Base-by-base conservation (phyloP, 2,797 vertebrate species). In the Takifugu rubripes region DNA sequence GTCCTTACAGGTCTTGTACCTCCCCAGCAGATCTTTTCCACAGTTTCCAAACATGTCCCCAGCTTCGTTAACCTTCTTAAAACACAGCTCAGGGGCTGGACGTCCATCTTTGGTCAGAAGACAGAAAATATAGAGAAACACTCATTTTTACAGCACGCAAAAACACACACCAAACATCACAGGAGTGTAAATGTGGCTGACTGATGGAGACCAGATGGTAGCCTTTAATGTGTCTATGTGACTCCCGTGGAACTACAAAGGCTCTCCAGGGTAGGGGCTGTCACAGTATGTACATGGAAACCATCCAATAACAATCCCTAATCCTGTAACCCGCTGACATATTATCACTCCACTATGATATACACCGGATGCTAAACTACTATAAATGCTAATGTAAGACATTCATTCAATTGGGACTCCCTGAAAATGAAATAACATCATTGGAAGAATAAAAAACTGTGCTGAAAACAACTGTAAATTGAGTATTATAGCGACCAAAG, bases 31-130 rank as follows among this genome's bases (percentile, higher is more conserved):
- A 82, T 98, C 93, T 82, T 96, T 97, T 44, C 97, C 97, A 57
- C 97, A 99, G 92, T 99, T 99, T 25, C 97, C 97, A 0, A 88
- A 99, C 66, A 91, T 77, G 87, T 99, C 94, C 10, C 97, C 97
- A 0, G 97, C 97, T 24, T 87, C 85, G 16, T 99, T 99, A 31
- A 99, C 95, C 61, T 81, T 88, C 83, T 91, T 91, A 11, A 99
- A 99, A 81, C 97, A 99, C 72, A 91, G 59, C 0, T 97, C 94
- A 12, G 94, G 94, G 21, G 96, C 95, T 9, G 90, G 85, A 17
- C 57, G 83, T 24, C 94, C 93, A 82, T 94, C 97, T 99, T 85
- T 56, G 60, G 49, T 21, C 17, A 4, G 25, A 61, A 6, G 3
- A 49, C 6, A 58, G 14, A 47, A 51, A 56, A 56, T 16, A 17